Base-by-base conservation (phyloP, 30 jellyfish, hydroid and myxozoan species). In the Aurelia sp. region DNA sequence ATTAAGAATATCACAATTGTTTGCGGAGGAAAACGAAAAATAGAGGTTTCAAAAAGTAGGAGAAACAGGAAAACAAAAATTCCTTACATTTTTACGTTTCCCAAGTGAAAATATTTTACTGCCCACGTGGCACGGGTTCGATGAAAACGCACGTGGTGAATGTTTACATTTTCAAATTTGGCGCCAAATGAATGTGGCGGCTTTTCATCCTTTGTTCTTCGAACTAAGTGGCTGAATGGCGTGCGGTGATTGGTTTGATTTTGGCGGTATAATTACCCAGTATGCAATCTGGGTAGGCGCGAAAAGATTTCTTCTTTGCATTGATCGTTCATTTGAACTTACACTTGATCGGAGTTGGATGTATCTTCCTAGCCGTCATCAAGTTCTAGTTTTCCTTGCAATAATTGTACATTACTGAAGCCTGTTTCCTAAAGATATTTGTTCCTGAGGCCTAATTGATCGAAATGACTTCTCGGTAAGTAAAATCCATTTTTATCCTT, bases 81-180 rank as follows among this genome's bases (percentile, higher is more conserved):
- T 44, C 55, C 15, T 7, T 44, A 0, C 16, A 8, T 44, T 44
- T 44, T 44, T 8, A 44, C 3, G 9, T 44, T 44, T 44, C 55
- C 16, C 15, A 13, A 44, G 55, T 8, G 16, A 44, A 44, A 8
- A 8, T 4, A 6, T 44, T 44, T 0, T 18, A 8, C 17, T 13
- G 31, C n/a, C 85, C 92, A 82, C 92, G 86, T 69, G 92, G 74
- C 38, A 44, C 7, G 55, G 15, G 55, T 7, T 47, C 19, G 75
- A 27, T 57, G 6, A 40, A 17, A 13, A 66, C 72, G 24, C 92
- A 82, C 92, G 84, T 82, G 92, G 80, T 18, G 60, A 75, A 13
- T 82, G 74, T 82, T 82, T 69, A 69, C 81, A 67, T 82, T 82
- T 82, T 82, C 74, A 33, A 82, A 82, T 82, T 82, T 82, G 80